phyloP scores from a whole-genome alignment of 1,140 invertebrate genomes.

The Papilio aristodemus region DNA sequence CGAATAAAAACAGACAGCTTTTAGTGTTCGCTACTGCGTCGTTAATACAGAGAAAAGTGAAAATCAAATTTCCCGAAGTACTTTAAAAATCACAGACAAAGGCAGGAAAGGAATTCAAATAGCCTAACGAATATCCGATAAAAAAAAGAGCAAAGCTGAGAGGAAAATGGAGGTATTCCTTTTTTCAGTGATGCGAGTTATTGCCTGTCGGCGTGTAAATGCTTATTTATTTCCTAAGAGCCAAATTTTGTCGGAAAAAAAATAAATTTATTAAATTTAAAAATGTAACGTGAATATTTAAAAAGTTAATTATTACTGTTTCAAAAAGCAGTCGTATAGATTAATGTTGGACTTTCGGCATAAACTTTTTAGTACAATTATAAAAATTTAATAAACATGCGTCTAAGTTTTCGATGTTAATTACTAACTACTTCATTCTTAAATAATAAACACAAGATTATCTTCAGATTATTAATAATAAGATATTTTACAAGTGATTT shows the following conservation, averaged over 20 bases:
- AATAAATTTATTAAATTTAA: neutral
- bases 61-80: neutral
- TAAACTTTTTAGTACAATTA: no score
- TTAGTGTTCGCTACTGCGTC: neutral
- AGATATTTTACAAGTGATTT: no score
- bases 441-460: no score
- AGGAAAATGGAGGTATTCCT: neutral
- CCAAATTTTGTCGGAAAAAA: neutral
- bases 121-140: conserved; percentile 19
- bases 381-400: no score
- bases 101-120: conserved; percentile 4
- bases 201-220: neutral
- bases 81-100: conserved; percentile 19
- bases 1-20: neutral
- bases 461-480: no score
- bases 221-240: neutral
- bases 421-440: no score
- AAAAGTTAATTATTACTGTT: no score
- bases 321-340: no score
- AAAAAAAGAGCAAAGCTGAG: neutral
- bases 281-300: no score
- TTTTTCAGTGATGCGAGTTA: conserved; percentile 9
- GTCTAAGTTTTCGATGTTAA: no score
- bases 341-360: no score
- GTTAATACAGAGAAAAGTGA: conserved; percentile 10